Percentiles rank a stretch among this genome's conserved stretches.
These are phyloP conservation scores for Leucoraja ocellata DNA, from an alignment of 2,797 vertebrate genomes.

Conservation along the genomic window DNA sequence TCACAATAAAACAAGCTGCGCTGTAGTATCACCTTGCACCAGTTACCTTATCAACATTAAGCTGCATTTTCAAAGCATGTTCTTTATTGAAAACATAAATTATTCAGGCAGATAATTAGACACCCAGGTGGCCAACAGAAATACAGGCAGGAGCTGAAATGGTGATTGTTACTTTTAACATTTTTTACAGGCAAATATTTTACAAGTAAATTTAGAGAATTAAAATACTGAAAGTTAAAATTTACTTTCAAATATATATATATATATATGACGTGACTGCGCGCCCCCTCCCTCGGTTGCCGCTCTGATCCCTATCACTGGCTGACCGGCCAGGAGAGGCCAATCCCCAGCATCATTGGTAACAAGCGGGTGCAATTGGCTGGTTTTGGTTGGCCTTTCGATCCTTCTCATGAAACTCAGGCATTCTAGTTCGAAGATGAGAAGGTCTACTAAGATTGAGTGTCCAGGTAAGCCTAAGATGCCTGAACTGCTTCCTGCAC, in stretches of 20 bases:
- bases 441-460: too few relatives aligned
- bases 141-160: neutral
- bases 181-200: neutral
- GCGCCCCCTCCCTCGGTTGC: too few relatives aligned
- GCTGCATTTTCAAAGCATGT: neutral
- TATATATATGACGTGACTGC: too few relatives aligned
- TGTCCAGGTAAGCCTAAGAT: too few relatives aligned
- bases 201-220: neutral
- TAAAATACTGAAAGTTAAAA: neutral
- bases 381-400: too few relatives aligned
- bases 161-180: neutral
- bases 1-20: slow-evolving; percentile 51
- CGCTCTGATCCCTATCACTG: too few relatives aligned
- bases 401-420: too few relatives aligned
- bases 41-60: neutral
- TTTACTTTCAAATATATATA: neutral
- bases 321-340: neutral
- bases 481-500: too few relatives aligned
- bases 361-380: too few relatives aligned
- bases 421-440: too few relatives aligned
- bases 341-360: neutral
- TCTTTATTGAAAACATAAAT: neutral
- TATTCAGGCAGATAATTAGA: neutral
- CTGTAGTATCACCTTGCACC: neutral
- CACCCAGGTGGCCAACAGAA: neutral